phyloP scores from a whole-genome alignment of 2,113 vertebrate species.

The Octodon degus region DNA sequence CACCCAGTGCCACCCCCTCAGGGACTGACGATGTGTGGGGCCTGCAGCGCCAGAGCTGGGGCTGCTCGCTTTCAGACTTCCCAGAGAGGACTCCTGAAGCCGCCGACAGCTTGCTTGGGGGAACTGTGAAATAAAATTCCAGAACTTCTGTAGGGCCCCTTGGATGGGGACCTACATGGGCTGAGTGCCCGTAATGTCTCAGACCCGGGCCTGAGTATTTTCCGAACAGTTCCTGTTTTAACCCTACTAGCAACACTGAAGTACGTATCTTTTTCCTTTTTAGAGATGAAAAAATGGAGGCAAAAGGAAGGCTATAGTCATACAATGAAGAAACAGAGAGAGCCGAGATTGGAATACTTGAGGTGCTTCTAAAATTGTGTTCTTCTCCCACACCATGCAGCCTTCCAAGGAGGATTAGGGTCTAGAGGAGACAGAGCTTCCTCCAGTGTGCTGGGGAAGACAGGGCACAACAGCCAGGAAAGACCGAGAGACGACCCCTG shows the following conservation, averaged over 20 bases:
- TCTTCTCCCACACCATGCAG: fast-evolving
- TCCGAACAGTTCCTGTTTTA: neutral
- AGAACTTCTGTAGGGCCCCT: neutral
- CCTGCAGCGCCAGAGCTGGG: neutral
- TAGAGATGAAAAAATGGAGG: neutral
- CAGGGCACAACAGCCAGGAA: neutral
- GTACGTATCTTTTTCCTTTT: neutral
- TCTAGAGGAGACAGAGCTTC: neutral
- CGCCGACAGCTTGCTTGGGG: neutral
- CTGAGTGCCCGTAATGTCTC: neutral
- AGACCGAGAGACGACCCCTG: neutral
- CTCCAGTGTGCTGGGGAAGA: neutral
- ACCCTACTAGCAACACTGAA: neutral
- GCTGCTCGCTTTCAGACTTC: neutral
- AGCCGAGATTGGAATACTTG: neutral
- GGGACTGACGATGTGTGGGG: neutral
- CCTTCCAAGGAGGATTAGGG: neutral
- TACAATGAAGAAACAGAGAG: neutral
- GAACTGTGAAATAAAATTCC: neutral
- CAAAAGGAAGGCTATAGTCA: neutral
- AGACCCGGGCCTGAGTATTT: neutral
- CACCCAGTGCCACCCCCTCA: fast-evolving
- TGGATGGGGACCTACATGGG: neutral
- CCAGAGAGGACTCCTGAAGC: neutral
- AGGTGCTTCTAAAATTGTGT: neutral